Conservation (phyloP, 2,113 vertebrate genomes). For the Muntiacus muntjak region DNA sequence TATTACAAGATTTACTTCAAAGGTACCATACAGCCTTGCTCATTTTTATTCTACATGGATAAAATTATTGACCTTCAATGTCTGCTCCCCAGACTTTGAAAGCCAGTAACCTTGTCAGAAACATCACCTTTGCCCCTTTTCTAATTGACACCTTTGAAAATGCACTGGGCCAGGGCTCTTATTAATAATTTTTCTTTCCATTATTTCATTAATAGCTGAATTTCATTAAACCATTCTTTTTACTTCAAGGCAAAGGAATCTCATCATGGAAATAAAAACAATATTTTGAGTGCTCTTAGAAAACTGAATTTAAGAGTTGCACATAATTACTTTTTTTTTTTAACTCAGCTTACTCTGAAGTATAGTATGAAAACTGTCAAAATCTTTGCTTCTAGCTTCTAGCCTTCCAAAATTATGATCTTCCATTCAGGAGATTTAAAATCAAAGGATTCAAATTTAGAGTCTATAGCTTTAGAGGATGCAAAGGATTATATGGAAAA, state of each 20-base stretch:
- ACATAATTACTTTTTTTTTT: background rate
- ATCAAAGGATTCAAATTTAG: background rate
- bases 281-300: background rate
- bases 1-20: background rate
- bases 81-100: background rate
- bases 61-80: background rate
- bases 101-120: background rate
- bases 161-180: background rate
- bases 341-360: background rate
- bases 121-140: background rate
- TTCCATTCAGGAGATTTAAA: background rate
- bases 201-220: constrained; percentile 37
- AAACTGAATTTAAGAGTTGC: constrained; percentile 27
- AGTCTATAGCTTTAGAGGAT: background rate
- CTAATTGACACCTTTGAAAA: constrained; percentile 12
- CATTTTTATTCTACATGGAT: constrained; percentile 28
- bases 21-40: background rate
- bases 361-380: constrained; percentile 30
- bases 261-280: constrained; percentile 26
- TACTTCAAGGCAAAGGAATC: background rate
- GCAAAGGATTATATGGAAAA: background rate
- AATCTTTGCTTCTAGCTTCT: background rate
- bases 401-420: background rate
- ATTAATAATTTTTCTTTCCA: constrained; percentile 19
- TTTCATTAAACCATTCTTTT: constrained; percentile 40